Evolutionary conservation across 1,140 invertebrate genomes (phyloP).

Genomic region (Hyposmocoma kahamanoa): DNA sequence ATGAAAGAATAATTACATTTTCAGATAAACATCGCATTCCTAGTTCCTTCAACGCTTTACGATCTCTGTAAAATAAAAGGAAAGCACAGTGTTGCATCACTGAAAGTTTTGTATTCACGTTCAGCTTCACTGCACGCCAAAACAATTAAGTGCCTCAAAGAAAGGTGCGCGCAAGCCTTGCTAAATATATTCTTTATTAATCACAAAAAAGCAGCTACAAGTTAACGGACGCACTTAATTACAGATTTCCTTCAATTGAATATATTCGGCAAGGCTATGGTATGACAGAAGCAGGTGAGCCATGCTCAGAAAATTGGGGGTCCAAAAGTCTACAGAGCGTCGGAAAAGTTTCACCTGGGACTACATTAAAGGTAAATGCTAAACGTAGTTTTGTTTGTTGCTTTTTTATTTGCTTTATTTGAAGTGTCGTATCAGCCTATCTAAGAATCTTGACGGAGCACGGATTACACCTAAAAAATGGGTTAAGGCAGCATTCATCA

Average conservation of each 20-base stretch:
- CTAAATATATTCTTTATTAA: slow-evolving; percentile 32
- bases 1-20: slow-evolving; percentile 12
- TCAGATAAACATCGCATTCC: slow-evolving; percentile 39
- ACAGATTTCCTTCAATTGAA: slow-evolving; percentile 54
- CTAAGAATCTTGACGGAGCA: too few relatives aligned
- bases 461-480: too few relatives aligned
- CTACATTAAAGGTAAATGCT: slow-evolving; percentile 39
- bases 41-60: slow-evolving; percentile 33
- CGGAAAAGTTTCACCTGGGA: slow-evolving; percentile 39
- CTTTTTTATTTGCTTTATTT: too few relatives aligned
- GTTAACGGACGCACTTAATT: slow-evolving; percentile 20
- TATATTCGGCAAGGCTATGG: slow-evolving; percentile 70
- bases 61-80: slow-evolving; percentile 48
- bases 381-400: too few relatives aligned
- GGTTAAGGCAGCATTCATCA: too few relatives aligned
- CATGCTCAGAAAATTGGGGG: slow-evolving; percentile 47
- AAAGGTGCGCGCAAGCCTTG: slow-evolving; percentile 71
- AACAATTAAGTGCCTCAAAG: slow-evolving; percentile 37
- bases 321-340: slow-evolving; percentile 37
- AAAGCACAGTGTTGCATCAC: slow-evolving; percentile 50
- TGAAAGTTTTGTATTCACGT: slow-evolving; percentile 39
- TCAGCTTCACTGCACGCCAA: slow-evolving; percentile 36
- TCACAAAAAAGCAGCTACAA: background rate
- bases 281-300: slow-evolving; percentile 71
- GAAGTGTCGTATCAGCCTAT: too few relatives aligned